Conservation (phyloP, 1,140 invertebrate genomes). For the Magallana ariakensis region DNA sequence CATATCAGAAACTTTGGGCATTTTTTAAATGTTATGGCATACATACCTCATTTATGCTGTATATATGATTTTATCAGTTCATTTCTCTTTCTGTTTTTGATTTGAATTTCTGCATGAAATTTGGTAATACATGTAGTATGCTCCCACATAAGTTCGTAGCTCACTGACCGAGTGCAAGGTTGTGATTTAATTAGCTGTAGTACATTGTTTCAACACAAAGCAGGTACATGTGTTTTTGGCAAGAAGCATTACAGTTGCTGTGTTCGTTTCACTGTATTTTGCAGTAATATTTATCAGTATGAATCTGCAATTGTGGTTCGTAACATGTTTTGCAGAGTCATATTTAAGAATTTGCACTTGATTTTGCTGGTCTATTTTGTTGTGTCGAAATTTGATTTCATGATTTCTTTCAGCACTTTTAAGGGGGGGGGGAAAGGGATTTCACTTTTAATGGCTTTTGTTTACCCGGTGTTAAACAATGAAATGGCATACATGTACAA, state of each 20-base stretch:
- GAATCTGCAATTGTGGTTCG: neutral
- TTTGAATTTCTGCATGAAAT: neutral
- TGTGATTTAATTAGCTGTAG: neutral
- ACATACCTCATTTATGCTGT: slow-evolving; percentile 13
- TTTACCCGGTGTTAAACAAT: slow-evolving; percentile 13
- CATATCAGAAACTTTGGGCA: slow-evolving; percentile 23
- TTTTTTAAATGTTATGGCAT: neutral
- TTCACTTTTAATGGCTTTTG: slow-evolving; percentile 15
- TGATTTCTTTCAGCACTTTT: neutral
- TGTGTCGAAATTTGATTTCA: neutral
- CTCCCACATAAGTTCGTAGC: neutral
- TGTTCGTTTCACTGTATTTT: neutral
- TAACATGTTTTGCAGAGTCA: neutral
- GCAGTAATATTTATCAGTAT: neutral
- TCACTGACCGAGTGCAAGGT: slow-evolving; percentile 32
- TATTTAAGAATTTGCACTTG: neutral
- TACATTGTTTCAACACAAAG: neutral
- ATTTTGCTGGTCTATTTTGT: neutral
- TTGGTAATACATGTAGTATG: neutral
- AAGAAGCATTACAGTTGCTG: neutral
- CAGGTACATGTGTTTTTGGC: neutral
- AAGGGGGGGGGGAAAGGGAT: neutral
- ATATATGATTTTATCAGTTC: neutral
- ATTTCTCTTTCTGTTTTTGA: neutral
- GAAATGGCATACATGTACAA: neutral